Evolutionary conservation across 2,113 vertebrate species (phyloP).

Genomic region (Telmatochromis bifrenatus): DNA sequence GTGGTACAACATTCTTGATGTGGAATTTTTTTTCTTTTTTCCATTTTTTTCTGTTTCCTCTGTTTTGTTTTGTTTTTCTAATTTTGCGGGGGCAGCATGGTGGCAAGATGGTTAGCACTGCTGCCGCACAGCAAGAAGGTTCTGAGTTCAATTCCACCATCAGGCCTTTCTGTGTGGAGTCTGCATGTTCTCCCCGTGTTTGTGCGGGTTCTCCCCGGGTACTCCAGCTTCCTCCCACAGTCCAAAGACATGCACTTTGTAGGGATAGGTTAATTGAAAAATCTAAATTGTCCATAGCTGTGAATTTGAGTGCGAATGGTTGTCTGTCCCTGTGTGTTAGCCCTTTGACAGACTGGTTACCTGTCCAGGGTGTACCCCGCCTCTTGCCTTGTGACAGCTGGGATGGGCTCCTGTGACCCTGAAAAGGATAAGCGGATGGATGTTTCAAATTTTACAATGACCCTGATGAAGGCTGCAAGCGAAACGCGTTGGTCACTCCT

Average conservation of each 20-base stretch:
- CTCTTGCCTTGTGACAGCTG: neutral
- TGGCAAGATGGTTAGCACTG: neutral
- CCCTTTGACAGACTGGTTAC: neutral
- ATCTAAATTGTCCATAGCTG: neutral
- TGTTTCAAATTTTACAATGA: neutral
- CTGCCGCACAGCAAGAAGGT: neutral
- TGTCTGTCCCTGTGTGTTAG: neutral
- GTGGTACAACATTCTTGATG: too few relatives aligned
- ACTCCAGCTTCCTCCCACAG: neutral
- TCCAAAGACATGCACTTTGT: neutral
- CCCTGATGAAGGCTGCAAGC: neutral
- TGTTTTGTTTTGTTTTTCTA: too few relatives aligned
- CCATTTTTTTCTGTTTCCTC: too few relatives aligned
- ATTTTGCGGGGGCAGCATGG: too few relatives aligned
- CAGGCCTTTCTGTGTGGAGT: neutral
- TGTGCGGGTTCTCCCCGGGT: accelerated
- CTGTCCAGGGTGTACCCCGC: neutral
- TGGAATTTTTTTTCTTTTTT: too few relatives aligned
- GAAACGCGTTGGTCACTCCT: neutral
- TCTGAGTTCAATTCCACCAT: neutral
- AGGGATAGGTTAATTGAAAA: neutral
- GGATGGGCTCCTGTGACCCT: neutral
- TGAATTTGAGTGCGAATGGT: neutral
- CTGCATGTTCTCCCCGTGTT: neutral
- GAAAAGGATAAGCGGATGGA: accelerated